Percentiles rank a stretch among this genome's conserved stretches.
Conservation (phyloP, 2,888 invertebrate genomes). For the Ormyrus rosae region DNA sequence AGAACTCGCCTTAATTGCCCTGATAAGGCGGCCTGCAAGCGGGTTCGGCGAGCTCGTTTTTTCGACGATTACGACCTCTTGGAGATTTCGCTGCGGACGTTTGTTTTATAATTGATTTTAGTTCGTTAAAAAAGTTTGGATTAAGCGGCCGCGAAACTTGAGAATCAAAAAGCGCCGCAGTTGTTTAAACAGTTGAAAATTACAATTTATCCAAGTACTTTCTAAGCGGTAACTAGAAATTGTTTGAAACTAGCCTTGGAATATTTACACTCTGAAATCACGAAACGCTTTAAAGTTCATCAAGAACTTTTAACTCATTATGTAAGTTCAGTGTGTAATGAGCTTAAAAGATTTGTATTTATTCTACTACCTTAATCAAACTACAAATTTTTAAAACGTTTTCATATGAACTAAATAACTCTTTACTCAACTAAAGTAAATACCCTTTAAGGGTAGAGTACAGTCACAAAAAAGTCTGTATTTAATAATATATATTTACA, state of each 20-base stretch:
- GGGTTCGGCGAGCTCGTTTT: background rate
- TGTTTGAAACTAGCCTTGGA: conserved; percentile 44
- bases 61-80: background rate
- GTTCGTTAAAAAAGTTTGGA: conserved; percentile 17
- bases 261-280: conserved; percentile 52
- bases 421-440: no score
- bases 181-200: conserved; percentile 21
- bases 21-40: background rate
- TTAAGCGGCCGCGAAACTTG: background rate
- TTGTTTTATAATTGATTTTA: conserved; percentile 15
- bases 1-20: conserved; percentile 39
- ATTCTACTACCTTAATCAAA: no score
- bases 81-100: background rate
- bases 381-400: no score
- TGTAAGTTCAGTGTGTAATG: conserved; percentile 20
- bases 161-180: conserved; percentile 6
- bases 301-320: conserved; percentile 50
- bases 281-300: conserved; percentile 44
- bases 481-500: no score
- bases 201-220: conserved; percentile 30
- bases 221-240: conserved; percentile 53
- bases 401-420: no score
- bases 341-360: conserved; percentile 14
- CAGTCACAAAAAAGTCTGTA: no score
- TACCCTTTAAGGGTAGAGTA: no score